phyloP scores from a whole-genome alignment of 2,797 vertebrate genomes.

The Botia almorhae region DNA sequence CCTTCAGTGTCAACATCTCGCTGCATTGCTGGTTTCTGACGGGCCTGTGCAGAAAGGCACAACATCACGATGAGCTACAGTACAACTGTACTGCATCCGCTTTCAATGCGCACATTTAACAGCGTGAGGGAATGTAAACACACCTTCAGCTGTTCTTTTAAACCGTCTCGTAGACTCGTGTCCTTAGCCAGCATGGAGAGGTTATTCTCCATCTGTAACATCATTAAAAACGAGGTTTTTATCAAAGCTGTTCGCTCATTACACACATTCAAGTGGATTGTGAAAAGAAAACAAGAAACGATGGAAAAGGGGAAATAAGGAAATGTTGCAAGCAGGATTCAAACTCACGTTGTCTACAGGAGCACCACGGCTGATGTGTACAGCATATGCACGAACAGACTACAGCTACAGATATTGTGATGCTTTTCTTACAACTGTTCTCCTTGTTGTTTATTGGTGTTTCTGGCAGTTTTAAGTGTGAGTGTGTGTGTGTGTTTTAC shows the following conservation, averaged over 20 bases:
- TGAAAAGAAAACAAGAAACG: neutral
- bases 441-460: too few relatives aligned
- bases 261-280: neutral
- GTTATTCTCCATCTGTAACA: slow-evolving; percentile 70
- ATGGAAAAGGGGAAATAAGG: neutral
- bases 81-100: neutral
- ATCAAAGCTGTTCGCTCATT: neutral
- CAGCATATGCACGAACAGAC: neutral
- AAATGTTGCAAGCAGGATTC: neutral
- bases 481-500: slow-evolving; percentile 53
- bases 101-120: neutral
- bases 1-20: slow-evolving; percentile 45
- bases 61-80: neutral
- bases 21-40: slow-evolving; percentile 51
- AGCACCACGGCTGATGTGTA: neutral
- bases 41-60: slow-evolving; percentile 18
- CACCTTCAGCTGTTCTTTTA: slow-evolving; percentile 31
- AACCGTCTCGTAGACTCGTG: slow-evolving; percentile 15
- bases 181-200: slow-evolving; percentile 65
- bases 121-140: neutral
- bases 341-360: neutral
- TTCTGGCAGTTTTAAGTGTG: too few relatives aligned
- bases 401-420: neutral
- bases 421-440: too few relatives aligned
- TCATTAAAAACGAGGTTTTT: neutral